Base-by-base conservation (phyloP, 1,140 invertebrate species). In the Penaeus indicus region DNA sequence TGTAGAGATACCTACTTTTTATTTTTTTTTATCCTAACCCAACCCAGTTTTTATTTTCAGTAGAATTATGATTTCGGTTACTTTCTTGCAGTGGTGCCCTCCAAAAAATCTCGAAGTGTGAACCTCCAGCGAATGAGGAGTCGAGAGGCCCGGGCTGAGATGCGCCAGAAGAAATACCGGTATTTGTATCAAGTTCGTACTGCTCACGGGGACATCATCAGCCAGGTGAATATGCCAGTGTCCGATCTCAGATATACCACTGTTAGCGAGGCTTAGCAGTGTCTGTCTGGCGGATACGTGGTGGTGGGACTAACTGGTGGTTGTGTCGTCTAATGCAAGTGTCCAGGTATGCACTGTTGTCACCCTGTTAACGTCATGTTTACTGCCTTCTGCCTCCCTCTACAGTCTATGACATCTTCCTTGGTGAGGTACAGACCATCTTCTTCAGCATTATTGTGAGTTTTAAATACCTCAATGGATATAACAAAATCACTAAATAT, bases 181-280 rank as follows among this genome's bases (percentile, higher is more conserved):
- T 97, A 98, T 92, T 93, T 98, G 89, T 98, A 97, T 94, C 97
- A 97, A 90, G 96, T 97, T 86, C 94, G 97, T 90, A 96, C 96
- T 21, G 96, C 96, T 61, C 96, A 97, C 91, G 97, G 97, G 22
- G 97, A 97, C 93, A 96, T 97, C 91, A 97, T 98, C 86, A 97
- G 96, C 91, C 97, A 97, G 95, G 96, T 94, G 90, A 91, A 91
- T 89, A 87, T 91, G 88, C 90, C 90, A 77, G 90, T 89, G 80
- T 89, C 84, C 84, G 90, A 91, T 84, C 89, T 90, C 78, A 90
- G 89, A 83, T 90, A 81, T 86, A 90, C 89, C 78, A 86, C 84
- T 84, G 84, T 90, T 85, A 90, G 87, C 87, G 67, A 88, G 89
- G 80, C 84, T 83, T 86, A 90, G 89, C 84, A 86, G 89, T 90